Base-by-base conservation (phyloP, 2,113 vertebrate genomes). In the Pituophis catenifer region DNA sequence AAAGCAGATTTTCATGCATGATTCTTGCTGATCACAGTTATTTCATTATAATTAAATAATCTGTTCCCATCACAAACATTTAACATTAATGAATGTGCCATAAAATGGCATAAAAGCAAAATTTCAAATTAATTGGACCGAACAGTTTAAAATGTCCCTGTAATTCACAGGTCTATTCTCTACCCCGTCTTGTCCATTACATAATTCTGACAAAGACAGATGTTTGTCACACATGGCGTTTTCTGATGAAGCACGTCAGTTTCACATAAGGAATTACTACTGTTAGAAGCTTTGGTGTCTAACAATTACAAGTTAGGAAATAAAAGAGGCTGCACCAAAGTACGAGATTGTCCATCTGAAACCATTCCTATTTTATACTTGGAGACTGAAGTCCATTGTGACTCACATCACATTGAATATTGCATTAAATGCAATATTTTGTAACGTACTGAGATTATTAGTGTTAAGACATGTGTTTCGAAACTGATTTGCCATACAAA, bases 381-480 rank as follows among this genome's bases (percentile, higher is more conserved):
- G 5, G 89, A 95, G 90, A 89, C 93, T 1, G 89, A 93, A 94
- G 94, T 58, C 94, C 93, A 65, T 92, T 93, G 95, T 96, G 94
- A 96, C 94, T 96, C 96, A 90, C 95, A 89, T 95, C 48, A 94
- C 95, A 95, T 96, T 24, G 54, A 81, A 93, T 70, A 95, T 95
- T 90, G 96, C 96, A 96, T 97, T 93, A 96, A 95, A 98, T 95
- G 95, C 97, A 96, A 95, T 92, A 95, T 92, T 93, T 95, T 97
- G 97, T 97, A 97, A 98, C 96, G 96, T 96, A 97, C 96, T 97
- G 96, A 96, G 97, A 98, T 97, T 97, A 96, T 94, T 97, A 98
- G 98, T 98, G 98, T 98, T 96, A 97, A 98, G 57, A 93, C 90
- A 87, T 94, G 94, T 38, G 95, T 90, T 97, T 95, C 54, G 93